Conservation (phyloP, 2,797 vertebrate species). For the Crypturellus tataupa region DNA sequence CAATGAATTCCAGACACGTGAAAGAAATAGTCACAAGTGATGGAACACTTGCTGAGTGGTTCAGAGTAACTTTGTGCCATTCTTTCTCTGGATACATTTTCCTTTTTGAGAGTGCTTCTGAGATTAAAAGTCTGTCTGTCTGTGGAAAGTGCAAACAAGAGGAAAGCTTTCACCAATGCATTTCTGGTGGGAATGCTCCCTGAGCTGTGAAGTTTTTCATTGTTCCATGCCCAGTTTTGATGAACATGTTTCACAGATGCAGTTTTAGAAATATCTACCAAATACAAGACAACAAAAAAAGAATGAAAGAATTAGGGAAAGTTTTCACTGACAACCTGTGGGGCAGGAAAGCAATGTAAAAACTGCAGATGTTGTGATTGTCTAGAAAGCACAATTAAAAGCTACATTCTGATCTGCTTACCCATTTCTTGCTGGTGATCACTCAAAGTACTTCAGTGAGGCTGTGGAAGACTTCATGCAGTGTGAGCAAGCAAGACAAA, state of each 20-base stretch:
- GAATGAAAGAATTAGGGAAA: neutral
- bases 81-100: conserved; percentile 28
- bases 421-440: neutral
- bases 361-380: neutral
- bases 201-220: conserved; percentile 25
- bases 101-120: conserved; percentile 26
- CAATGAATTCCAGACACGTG: conserved; percentile 5
- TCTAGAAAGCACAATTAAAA: neutral
- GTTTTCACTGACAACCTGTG: neutral
- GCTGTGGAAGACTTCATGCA: neutral
- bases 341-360: neutral
- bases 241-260: conserved; percentile 3
- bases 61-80: conserved; percentile 34
- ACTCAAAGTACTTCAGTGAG: neutral
- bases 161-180: conserved; percentile 24
- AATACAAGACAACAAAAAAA: conserved; percentile 25
- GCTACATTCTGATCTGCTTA: neutral
- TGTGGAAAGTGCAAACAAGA: conserved; percentile 36
- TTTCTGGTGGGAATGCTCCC: conserved; percentile 3
- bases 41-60: conserved; percentile 34
- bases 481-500: neutral
- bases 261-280: conserved; percentile 23
- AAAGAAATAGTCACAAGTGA: conserved; percentile 25
- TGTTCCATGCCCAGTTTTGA: conserved; percentile 12
- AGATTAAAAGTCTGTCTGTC: conserved; percentile 47